phyloP scores from a whole-genome alignment of 1,140 invertebrate genomes.

The Trinorchestia longiramus region DNA sequence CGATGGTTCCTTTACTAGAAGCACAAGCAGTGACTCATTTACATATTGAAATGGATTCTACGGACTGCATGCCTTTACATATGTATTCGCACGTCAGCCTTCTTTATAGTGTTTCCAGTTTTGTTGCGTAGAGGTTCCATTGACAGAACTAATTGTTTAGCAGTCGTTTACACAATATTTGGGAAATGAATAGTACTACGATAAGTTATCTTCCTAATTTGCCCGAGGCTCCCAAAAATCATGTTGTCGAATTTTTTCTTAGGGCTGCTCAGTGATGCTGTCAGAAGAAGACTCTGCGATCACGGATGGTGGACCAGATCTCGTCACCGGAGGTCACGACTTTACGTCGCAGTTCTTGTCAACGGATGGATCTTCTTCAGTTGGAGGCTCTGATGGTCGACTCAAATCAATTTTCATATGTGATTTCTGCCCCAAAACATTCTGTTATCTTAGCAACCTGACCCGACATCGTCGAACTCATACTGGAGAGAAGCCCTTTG shows the following conservation, averaged over 20 bases:
- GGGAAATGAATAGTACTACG: not conserved
- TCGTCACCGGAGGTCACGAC: not conserved
- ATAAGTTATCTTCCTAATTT: not conserved
- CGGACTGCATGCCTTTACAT: not conserved
- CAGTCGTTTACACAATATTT: not conserved
- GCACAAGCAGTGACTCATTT: not conserved
- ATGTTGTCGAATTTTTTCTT: constrained; percentile 31
- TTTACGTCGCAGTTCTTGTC: not conserved
- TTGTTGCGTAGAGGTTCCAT: not conserved
- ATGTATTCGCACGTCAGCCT: not conserved
- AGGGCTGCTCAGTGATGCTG: constrained; percentile 31
- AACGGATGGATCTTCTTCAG: not conserved
- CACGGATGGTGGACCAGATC: not conserved
- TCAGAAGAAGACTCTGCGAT: not conserved
- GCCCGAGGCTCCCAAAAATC: not conserved
- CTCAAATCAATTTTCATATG: constrained; percentile 12
- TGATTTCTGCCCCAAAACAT: constrained; percentile 20
- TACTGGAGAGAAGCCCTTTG: constrained; percentile 54
- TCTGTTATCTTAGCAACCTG: not conserved
- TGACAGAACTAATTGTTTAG: not conserved
- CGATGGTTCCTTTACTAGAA: not conserved
- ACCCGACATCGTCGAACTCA: constrained; percentile 41
- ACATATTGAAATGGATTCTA: not conserved
- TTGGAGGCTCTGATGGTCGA: not conserved
- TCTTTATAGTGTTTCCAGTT: not conserved